A percentile compares a stretch with the other conserved stretches of the same genome.
phyloP scores from a whole-genome alignment of 92 coral and sea anemone genomes.

The Muricea muricata region DNA sequence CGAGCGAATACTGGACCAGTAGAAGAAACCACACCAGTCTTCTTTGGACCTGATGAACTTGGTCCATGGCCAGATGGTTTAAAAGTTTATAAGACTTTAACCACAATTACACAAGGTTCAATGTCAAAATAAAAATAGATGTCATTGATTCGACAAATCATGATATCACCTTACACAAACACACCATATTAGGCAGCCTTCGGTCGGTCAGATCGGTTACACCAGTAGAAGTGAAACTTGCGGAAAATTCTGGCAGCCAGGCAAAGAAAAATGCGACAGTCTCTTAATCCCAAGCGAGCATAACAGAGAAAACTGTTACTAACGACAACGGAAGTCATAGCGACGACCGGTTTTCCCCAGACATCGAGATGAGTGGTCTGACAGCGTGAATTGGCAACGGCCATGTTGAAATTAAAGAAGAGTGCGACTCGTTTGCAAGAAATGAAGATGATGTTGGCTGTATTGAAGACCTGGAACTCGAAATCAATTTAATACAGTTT shows the following conservation, averaged over 20 bases:
- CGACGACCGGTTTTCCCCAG: conserved; percentile 12
- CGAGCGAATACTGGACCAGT: conserved; percentile 54
- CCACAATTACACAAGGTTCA: conserved; percentile 43
- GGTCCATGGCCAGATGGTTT: conserved; percentile 51
- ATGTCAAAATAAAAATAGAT: conserved; percentile 36
- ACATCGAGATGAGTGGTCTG: background rate
- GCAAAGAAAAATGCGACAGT: background rate
- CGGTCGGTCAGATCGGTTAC: conserved; percentile 42
- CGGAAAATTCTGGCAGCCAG: background rate
- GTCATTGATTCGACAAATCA: conserved; percentile 44
- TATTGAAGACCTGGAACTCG: background rate
- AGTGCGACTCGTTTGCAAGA: conserved; percentile 21
- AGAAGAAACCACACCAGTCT: conserved; percentile 31
- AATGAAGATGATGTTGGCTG: conserved; percentile 20
- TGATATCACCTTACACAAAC: conserved; percentile 34
- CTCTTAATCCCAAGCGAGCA: background rate
- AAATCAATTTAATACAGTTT: background rate
- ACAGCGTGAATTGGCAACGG: background rate
- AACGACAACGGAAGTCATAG: background rate
- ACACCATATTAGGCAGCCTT: conserved; percentile 48
- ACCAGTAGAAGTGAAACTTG: conserved; percentile 50
- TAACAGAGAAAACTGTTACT: background rate
- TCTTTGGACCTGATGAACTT: conserved; percentile 60
- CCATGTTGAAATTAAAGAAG: background rate
- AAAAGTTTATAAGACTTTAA: conserved; percentile 23